Base-by-base conservation (phyloP, 2,888 invertebrate species). In the Lasius fuliginosus region DNA sequence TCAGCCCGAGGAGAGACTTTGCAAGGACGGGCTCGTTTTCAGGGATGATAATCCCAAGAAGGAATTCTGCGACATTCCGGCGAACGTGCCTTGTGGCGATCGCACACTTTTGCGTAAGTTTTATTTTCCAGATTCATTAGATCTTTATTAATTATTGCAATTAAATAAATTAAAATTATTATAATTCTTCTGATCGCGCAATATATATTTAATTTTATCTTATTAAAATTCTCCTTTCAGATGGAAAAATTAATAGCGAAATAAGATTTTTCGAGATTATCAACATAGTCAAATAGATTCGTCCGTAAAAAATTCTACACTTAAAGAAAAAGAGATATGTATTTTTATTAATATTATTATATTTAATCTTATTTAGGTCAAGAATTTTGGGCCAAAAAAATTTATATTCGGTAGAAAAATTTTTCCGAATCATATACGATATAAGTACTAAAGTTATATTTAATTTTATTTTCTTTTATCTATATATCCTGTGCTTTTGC, bases 11-110 rank as follows among this genome's bases (percentile, higher is more conserved):
- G 95, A 96, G 83, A 97, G 96, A 89, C 95, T 97, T 18, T 98
- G 98, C 94, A 97, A 97, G 0, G 98, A 98, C 89, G 98, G 98
- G 1, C 95, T 98, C 49, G 97, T 98, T 33, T 98, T 98, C 94
- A 96, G 97, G 83, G 97, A 97, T 89, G 96, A 96, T 88, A 97
- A 97, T 93, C 96, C 97, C 0, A 97, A 96, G 94, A 97, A 97
- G 90, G 97, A 97, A 90, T 95, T 96, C 67, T 98, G 98, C 92
- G 98, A 98, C 92, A 96, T 97, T 87, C 97, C 97, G 0, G 96
- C 97, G 40, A 97, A 97, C 92, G 97, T 98, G 0, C 97, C 97
- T 84, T 98, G 98, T 90, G 97, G 96, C 3, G 97, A 97, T 85
- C 96, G 98, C 88, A 96, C 96, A 64, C 96, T 96, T 93, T 95